Percentiles rank a stretch among this genome's conserved stretches.
Conservation (phyloP, 2,113 vertebrate genomes). For the Anseranas semipalmata region DNA sequence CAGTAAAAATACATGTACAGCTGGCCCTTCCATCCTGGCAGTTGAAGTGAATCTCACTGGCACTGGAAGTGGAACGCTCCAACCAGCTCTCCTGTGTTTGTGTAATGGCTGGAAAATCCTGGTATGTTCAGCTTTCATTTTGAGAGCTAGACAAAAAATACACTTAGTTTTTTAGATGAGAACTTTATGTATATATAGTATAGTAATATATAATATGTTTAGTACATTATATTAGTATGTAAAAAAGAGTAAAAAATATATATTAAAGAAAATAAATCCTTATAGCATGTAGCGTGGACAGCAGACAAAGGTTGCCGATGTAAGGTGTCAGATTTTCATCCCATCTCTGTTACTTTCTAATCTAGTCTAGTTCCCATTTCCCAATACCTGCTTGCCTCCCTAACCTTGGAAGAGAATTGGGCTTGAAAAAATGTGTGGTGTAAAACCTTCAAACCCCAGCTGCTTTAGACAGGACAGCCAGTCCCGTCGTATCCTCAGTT, state of each 20-base stretch:
- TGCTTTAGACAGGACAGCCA: accelerated
- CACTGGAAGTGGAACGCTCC: accelerated
- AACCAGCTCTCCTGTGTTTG: not conserved
- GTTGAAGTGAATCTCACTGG: accelerated
- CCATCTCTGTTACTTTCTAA: not conserved
- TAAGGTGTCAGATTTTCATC: not conserved
- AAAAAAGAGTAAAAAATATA: not conserved
- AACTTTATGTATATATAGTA: not conserved
- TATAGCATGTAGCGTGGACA: not conserved
- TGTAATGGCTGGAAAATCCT: not conserved
- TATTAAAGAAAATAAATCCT: not conserved
- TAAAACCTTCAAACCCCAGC: not conserved
- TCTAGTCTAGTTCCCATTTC: not conserved
- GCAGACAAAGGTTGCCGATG: not conserved
- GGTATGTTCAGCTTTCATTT: not conserved
- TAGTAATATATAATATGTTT: not conserved
- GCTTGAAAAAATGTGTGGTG: not conserved
- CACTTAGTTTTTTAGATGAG: not conserved
- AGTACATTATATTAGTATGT: not conserved
- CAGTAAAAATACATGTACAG: accelerated
- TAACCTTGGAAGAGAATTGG: not conserved
- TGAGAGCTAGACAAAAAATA: not conserved
- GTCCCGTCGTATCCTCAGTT: accelerated
- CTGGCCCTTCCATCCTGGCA: not conserved
- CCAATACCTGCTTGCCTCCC: not conserved